These are phyloP conservation scores for Acanthornis magna DNA, from an alignment of 2,797 vertebrate species.

Conservation along the genomic window DNA sequence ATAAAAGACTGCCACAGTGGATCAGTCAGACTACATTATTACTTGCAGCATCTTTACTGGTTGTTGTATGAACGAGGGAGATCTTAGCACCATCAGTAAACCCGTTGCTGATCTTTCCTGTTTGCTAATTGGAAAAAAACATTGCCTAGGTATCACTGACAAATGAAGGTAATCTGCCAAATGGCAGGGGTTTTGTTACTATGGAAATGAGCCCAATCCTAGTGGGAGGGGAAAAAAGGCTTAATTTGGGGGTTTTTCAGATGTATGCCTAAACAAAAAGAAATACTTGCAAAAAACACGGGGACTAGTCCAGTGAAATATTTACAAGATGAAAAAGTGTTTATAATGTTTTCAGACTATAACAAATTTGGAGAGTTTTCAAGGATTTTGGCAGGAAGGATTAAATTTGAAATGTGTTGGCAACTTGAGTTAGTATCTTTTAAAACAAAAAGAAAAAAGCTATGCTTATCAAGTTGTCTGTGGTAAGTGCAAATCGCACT, in stretches of 20 bases:
- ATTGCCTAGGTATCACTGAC: neutral
- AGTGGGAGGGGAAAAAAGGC: rapidly evolving
- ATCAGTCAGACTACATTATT: neutral
- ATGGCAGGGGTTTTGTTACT: neutral
- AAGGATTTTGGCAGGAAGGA: neutral
- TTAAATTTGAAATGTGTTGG: neutral
- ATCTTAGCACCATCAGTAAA: neutral
- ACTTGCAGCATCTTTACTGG: neutral
- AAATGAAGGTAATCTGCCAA: neutral
- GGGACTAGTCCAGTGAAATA: neutral
- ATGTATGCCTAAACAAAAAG: rapidly evolving
- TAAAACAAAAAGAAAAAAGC: neutral
- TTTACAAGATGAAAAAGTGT: neutral
- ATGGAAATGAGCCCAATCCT: neutral
- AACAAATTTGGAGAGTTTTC: neutral
- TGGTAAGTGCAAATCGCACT: neutral
- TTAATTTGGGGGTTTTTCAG: neutral
- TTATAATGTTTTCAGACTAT: neutral
- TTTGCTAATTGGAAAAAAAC: neutral
- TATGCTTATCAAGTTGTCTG: neutral
- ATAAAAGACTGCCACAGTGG: neutral
- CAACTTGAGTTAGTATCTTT: neutral
- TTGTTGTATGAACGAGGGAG: neutral
- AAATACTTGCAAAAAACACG: neutral
- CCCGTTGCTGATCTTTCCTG: neutral